Percentiles rank a stretch among this genome's conserved stretches.
Evolutionary conservation across 37 sponge, comb jelly and placozoan genomes (phyloP).

Genomic region (Halisarca cf. caerulea): DNA sequence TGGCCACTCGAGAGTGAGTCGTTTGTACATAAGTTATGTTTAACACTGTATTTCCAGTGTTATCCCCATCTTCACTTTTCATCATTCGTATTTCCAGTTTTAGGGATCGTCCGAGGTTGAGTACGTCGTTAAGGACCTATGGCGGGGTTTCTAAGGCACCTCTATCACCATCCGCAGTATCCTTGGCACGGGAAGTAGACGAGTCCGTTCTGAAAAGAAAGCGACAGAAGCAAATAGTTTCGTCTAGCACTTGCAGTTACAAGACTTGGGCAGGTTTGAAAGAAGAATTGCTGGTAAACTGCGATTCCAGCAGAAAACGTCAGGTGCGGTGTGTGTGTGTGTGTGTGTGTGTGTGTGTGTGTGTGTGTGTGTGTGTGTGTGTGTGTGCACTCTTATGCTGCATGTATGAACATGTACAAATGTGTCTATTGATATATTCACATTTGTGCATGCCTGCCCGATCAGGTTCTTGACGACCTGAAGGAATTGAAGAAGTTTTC

Average conservation of each 20-base stretch:
- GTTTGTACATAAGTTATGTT: too few species aligned
- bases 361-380: slow-evolving; percentile 35
- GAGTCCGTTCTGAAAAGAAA: neutral
- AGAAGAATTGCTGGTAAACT: neutral
- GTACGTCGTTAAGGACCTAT: slow-evolving; percentile 52
- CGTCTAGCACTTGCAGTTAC: too few species aligned
- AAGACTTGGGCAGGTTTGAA: neutral
- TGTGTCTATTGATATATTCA: neutral
- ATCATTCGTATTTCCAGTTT: neutral
- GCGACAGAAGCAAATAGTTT: neutral
- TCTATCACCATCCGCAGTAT: too few species aligned
- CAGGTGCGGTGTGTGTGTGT: slow-evolving; percentile 38
- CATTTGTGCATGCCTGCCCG: neutral
- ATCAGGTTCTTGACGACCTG: too few species aligned
- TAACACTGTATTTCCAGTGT: too few species aligned
- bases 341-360: slow-evolving; percentile 12
- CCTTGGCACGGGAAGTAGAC: neutral
- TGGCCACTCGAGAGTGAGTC: too few species aligned
- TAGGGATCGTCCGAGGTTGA: slow-evolving; percentile 44
- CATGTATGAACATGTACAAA: neutral
- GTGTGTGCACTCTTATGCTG: neutral
- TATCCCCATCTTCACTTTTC: too few species aligned
- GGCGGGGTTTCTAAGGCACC: slow-evolving; percentile 40
- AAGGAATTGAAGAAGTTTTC: too few species aligned
- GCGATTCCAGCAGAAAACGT: neutral